Conservation (phyloP, 2,888 invertebrate genomes). For the Seira musarum region DNA sequence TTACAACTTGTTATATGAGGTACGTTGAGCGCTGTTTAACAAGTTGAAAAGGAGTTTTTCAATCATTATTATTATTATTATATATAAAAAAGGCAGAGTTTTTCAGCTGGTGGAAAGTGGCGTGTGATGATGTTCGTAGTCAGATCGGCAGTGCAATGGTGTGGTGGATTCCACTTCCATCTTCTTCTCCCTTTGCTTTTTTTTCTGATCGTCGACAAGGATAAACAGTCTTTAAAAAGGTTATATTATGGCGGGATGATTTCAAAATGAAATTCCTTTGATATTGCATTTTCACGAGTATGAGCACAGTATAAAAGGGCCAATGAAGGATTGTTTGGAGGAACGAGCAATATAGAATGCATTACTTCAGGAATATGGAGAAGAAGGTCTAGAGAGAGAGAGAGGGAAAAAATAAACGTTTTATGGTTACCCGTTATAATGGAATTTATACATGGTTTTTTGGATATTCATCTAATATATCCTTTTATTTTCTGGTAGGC, state of each 20-base stretch:
- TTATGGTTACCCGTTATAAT: conserved; percentile 6
- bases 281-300: conserved; percentile 70
- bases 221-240: conserved; percentile 70
- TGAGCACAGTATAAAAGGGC: conserved; percentile 53
- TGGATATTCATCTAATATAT: conserved; percentile 12
- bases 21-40: neutral
- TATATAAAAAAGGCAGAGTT: conserved; percentile 1
- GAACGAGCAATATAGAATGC: conserved; percentile 25
- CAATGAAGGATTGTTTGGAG: conserved; percentile 53
- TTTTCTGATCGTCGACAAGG: conserved; percentile 62
- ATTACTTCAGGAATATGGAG: neutral
- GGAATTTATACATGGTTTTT: neutral
- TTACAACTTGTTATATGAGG: neutral
- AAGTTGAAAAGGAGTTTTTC: conserved; percentile 1
- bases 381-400: neutral
- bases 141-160: conserved; percentile 36
- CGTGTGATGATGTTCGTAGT: conserved; percentile 1
- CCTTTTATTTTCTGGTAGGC: conserved; percentile 10
- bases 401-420: neutral
- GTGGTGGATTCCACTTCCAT: conserved; percentile 58
- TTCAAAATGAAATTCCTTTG: conserved; percentile 70
- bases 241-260: conserved; percentile 68
- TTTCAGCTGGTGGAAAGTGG: conserved; percentile 13
- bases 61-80: neutral
- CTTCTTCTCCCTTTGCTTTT: conserved; percentile 22